Evolutionary conservation across 2,113 vertebrate genomes (phyloP), one percentile per base, ranked within the genome.

Genomic region (Leptocoma aspasia): DNA sequence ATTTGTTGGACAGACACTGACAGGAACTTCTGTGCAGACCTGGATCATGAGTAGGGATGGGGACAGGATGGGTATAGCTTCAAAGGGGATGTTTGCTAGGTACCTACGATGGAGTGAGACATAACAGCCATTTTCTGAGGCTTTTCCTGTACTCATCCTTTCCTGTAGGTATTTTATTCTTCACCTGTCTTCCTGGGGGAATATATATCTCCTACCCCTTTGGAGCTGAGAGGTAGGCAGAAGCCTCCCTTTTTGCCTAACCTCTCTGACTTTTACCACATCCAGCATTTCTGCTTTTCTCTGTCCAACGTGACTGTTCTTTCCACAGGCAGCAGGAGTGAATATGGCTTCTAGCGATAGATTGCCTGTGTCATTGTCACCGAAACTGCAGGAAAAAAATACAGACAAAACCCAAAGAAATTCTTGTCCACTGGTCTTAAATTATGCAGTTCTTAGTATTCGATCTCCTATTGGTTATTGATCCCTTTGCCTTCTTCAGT

Each of bases 341-440:
- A 77, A 63, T 68, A 12, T 61, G 33, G 33, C 44, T 78, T 82
- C 42, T 84, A 45, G 79, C 22, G 45, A 15, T 11, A 45, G n/a
- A 37, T 82, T 71, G 33, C 28, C 11, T 68, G 5, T 41, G 23
- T 50, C 30, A 15, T 53, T 80, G 53, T 52, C 45, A 52, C 37
- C 2, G 0, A 44, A 68, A 52, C 27, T 59, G 17, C 0, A 1
- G 26, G 26, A 31, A 31, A 31, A 28, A 60, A 8, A 19, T 28
- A 50, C 31, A 31, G 20, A 50, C 44, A 35, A 72, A 86, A 35
- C 11, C 11, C 21, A 21, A 76, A 59, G 16, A 68, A 42, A 42
- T 76, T 76, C 17, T 42, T 42, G 44, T 66, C 66, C 26, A 5
- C 6, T 42, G 30, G 13, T 85, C 31, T 57, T 57, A 35, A 66